phyloP scores from a whole-genome alignment of 2,797 vertebrate genomes.

The Anguilla obscura region DNA sequence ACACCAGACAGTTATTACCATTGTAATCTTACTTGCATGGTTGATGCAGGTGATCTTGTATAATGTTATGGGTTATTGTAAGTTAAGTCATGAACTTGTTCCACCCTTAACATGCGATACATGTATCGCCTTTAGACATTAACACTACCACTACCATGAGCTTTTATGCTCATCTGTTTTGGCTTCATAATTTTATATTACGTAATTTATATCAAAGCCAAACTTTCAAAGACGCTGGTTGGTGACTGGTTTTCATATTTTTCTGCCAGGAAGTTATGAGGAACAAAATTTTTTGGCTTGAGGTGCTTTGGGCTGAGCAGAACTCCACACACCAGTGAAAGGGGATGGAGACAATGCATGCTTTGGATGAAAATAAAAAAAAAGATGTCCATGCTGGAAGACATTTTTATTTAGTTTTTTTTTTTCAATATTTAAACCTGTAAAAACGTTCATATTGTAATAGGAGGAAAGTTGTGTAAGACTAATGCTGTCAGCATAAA shows the following conservation, averaged over 20 bases:
- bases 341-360: constrained; percentile 10
- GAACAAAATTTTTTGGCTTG: not conserved
- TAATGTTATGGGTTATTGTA: not conserved
- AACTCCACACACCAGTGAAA: constrained; percentile 24
- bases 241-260: not conserved
- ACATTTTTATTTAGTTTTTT: not conserved
- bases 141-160: not conserved
- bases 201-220: not conserved
- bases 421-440: constrained; percentile 21
- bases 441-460: not conserved
- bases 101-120: not conserved
- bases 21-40: not conserved
- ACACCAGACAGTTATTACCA: not conserved
- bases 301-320: not conserved
- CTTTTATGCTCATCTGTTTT: constrained; percentile 5
- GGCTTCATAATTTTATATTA: not conserved
- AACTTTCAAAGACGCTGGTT: constrained; percentile 11
- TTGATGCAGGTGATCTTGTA: not conserved
- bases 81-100: not conserved
- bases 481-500: too few relatives aligned
- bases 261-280: constrained; percentile 2
- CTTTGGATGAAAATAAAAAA: constrained; percentile 16
- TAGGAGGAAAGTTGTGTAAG: too few relatives aligned
- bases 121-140: not conserved
- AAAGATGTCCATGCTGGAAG: not conserved